Conservation (phyloP, 2,113 vertebrate species). For the Trachemys scripta region DNA sequence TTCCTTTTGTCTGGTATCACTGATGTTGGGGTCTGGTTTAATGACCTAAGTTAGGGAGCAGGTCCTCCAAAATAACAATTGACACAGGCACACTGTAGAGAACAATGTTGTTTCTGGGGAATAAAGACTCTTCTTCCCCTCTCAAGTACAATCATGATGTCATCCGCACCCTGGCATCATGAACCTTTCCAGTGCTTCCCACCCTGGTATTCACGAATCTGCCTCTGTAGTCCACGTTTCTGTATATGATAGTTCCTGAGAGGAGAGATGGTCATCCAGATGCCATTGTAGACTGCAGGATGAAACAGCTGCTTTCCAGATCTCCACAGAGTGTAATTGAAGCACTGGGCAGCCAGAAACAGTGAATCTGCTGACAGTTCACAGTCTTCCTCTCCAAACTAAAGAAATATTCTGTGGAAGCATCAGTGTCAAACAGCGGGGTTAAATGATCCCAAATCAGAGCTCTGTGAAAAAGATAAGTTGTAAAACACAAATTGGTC, state of each 20-base stretch:
- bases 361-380: neutral
- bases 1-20: neutral
- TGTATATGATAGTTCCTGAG: neutral
- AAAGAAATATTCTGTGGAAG: neutral
- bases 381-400: neutral
- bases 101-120: neutral
- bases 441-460: neutral
- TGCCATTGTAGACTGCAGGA: too few relatives aligned
- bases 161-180: neutral
- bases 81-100: neutral
- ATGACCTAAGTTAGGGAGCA: neutral
- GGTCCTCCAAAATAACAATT: neutral
- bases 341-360: neutral
- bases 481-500: neutral
- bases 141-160: neutral
- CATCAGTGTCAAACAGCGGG: fast-evolving
- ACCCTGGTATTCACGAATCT: neutral
- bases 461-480: neutral
- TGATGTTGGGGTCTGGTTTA: neutral
- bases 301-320: too few relatives aligned
- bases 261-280: neutral
- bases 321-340: neutral
- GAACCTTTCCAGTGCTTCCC: neutral
- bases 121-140: neutral
- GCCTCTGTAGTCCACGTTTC: neutral